Evolutionary conservation across 1,140 invertebrate genomes (phyloP), one percentile per base, ranked within the genome.

Genomic region (Brachionus calyciflorus): DNA sequence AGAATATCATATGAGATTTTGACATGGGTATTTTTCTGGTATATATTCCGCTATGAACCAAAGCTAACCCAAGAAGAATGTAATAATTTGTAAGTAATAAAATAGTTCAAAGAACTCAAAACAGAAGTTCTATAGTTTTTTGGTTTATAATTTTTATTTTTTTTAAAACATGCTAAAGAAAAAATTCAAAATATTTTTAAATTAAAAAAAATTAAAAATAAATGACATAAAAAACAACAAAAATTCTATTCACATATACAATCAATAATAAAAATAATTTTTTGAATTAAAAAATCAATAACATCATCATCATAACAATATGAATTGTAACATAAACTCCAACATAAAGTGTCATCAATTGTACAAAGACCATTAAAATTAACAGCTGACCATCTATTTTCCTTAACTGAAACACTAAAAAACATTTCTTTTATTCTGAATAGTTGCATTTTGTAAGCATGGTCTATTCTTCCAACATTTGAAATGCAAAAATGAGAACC

Each of bases 281-380:
- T 60, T 14, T 60, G 17, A 37, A 60, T 60, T 60, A 60, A 37
- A 33, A n/a, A 6, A 6, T 60, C 3, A 5, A 60, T 33, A 37
- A 60, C 19, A 19, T 3, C 17, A 37, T 60, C 24, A 9, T 60
- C 55, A 37, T 37, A 19, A 60, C 10, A 19, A n/a, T 60, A 33
- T 17, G 55, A 60, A 60, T 60, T 60, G 55, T 60, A 60, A 19
- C 28, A 33, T 17, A 60, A 33, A 60, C 55, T 60, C 55, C 55
- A 60, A 28, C 55, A 60, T 33, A 60, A 30, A 33, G 55, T 60
- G 17, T 60, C 55, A 5, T 60, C 19, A 60, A 60, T 19, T 60
- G 55, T 60, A 37, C 55, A 33, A 17, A 60, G 19, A 33, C 55
- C 55, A 41, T 60, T 26, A 60, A 60, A 60, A 28, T 40, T 60